A percentile compares a stretch with the other conserved stretches of the same genome.
Conservation (phyloP, 2,888 invertebrate genomes). For the Chirona hameri region DNA sequence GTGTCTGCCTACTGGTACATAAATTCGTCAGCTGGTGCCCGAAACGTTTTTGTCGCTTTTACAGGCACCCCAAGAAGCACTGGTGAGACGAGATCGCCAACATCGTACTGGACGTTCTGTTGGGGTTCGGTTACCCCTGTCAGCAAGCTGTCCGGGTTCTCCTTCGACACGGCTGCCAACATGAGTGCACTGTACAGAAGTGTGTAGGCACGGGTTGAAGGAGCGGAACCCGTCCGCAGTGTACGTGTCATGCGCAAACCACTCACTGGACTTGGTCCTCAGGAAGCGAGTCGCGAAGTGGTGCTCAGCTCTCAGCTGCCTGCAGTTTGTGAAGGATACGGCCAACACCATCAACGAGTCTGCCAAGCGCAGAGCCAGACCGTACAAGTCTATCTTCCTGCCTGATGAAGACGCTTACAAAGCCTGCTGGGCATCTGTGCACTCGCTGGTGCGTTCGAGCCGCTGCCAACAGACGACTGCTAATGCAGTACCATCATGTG, state of each 20-base stretch:
- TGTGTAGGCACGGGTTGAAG: background rate
- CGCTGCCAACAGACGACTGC: background rate
- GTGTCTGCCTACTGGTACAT: background rate
- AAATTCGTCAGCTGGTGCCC: background rate
- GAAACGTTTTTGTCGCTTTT: background rate
- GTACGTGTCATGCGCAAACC: background rate
- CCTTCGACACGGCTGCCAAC: background rate
- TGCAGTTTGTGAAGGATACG: background rate
- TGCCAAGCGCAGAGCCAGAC: background rate
- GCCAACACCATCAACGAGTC: background rate
- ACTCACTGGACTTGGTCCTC: background rate
- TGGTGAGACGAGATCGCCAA: background rate
- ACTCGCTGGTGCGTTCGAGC: background rate
- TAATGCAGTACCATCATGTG: background rate
- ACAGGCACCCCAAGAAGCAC: background rate
- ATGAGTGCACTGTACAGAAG: background rate
- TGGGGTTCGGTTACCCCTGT: background rate
- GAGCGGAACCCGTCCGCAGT: background rate
- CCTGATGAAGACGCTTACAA: background rate
- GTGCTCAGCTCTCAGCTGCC: background rate
- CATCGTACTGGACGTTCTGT: background rate
- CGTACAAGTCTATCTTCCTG: background rate
- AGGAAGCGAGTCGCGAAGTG: background rate
- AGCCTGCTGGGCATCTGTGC: background rate
- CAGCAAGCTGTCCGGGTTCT: background rate